Evolutionary conservation across 2,113 vertebrate species (phyloP), one percentile per base, ranked within the genome.

Genomic region (Sialia sialis): DNA sequence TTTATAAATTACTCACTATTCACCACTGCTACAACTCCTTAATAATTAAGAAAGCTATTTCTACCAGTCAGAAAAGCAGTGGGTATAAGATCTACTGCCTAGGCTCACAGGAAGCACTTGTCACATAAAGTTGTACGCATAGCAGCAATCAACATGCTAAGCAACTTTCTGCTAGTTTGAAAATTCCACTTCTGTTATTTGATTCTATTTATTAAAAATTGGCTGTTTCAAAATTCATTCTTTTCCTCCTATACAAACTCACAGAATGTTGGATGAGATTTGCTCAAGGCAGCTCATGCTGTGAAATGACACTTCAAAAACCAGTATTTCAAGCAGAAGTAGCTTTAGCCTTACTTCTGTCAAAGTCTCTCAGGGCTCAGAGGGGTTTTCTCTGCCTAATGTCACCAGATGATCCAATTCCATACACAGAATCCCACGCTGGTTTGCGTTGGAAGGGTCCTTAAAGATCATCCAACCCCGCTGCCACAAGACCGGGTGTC

Each of bases 41-140:
- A 80, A 22, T 58, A 81, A 38, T 72, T 32, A 68, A 49, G 34
- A 68, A 66, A 87, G 44, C 20, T 72, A 17, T 55, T 91, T 75
- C 56, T 60, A 48, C 11, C 59, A 72, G 44, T 84, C 13, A 51
- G n/a, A 88, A 93, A 81, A 84, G 43, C 17, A 86, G 43, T 13
- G 10, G 25, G 30, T 72, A 34, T 39, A 77, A 59, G 68, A 56
- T 12, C 58, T 41, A 55, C 59, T 23, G 20, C 41, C 63, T 15
- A 44, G 22, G 11, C 39, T 78, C 34, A 43, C 64, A 60, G 52
- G 73, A 87, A 62, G 22, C 21, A 30, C 9, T 69, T 44, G 22
- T 19, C 30, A 21, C 16, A n/a, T 0, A 36, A 46, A 27, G 26
- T 13, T 54, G 6, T 1, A 49, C 1, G 18, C 46, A 44, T 8